Conservation (phyloP, 2,113 vertebrate species). For the Platichthys flesus region DNA sequence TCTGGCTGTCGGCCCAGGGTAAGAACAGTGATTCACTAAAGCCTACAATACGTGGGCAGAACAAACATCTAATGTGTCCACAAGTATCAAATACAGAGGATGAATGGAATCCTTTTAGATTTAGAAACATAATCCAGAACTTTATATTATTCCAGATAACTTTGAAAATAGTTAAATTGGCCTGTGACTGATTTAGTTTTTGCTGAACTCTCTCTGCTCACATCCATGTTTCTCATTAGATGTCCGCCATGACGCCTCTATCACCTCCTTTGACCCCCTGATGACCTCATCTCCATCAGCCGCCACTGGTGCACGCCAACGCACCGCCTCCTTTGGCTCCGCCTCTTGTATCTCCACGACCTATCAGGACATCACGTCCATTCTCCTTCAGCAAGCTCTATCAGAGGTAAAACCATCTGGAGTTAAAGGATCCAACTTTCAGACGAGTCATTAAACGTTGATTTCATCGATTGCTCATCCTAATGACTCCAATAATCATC, state of each 20-base stretch:
- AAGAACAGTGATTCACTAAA: slow-evolving; percentile 24
- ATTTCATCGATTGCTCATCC: neutral
- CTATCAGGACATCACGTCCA: slow-evolving; percentile 89
- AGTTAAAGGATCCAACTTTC: no score
- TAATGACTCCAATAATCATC: neutral
- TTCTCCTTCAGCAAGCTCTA: slow-evolving; percentile 83
- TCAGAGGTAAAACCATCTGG: slow-evolving; percentile 83
- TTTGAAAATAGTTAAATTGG: no score
- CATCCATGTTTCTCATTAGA: slow-evolving; percentile 60
- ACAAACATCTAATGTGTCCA: neutral
- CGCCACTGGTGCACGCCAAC: slow-evolving; percentile 48
- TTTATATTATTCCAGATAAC: no score
- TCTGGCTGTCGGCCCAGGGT: slow-evolving; percentile 81
- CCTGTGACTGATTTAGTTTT: no score
- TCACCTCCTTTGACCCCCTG: slow-evolving; percentile 59
- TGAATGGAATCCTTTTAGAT: neutral
- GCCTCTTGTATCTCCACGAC: slow-evolving; percentile 80
- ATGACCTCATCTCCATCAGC: slow-evolving; percentile 70
- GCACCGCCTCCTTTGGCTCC: slow-evolving; percentile 75
- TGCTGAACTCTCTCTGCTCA: neutral
- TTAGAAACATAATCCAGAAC: neutral
- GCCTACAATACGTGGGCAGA: neutral
- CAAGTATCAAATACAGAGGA: neutral
- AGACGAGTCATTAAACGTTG: neutral
- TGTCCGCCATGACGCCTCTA: slow-evolving; percentile 58